These are phyloP conservation scores for Rhagophthalmus giganteus DNA, from an alignment of 2,888 invertebrate species.

Conservation along the genomic window DNA sequence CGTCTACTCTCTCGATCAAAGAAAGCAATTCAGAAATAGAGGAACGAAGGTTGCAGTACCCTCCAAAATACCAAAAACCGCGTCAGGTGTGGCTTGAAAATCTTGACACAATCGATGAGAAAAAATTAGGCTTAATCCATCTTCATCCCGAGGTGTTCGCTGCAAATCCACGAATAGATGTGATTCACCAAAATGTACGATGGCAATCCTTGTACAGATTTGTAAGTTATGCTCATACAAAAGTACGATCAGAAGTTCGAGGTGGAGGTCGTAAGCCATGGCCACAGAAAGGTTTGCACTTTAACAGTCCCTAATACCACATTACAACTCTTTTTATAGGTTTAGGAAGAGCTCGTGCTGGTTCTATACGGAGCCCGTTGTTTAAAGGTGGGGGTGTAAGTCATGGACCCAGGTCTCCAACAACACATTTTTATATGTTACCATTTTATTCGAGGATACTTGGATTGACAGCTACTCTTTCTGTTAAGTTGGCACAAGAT, in stretches of 20 bases:
- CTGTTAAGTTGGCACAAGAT: conserved; percentile 93
- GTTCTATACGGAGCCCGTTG: conserved; percentile 87
- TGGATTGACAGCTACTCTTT: conserved; percentile 82
- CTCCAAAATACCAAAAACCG: conserved; percentile 62
- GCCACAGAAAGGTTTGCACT: conserved; percentile 83
- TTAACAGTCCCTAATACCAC: not conserved
- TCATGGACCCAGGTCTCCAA: conserved; percentile 91
- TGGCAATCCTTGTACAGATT: conserved; percentile 85
- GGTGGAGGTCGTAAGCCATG: conserved; percentile 94
- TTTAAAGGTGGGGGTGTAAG: conserved; percentile 81
- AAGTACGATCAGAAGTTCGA: conserved; percentile 79
- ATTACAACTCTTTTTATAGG: conserved; percentile 37
- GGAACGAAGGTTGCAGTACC: conserved; percentile 57
- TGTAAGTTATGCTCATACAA: conserved; percentile 79
- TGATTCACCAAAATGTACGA: conserved; percentile 80
- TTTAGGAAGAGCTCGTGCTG: conserved; percentile 85
- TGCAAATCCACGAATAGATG: conserved; percentile 79
- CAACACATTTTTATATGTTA: conserved; percentile 91
- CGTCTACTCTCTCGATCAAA: conserved; percentile 23
- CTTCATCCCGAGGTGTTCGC: conserved; percentile 90
- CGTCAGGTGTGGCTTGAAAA: conserved; percentile 88
- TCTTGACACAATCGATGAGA: conserved; percentile 72
- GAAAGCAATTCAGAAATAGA: conserved; percentile 9
- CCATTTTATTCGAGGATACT: conserved; percentile 74
- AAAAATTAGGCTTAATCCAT: conserved; percentile 81